Conservation (phyloP, 2,113 vertebrate species). For the Pavo muticus region DNA sequence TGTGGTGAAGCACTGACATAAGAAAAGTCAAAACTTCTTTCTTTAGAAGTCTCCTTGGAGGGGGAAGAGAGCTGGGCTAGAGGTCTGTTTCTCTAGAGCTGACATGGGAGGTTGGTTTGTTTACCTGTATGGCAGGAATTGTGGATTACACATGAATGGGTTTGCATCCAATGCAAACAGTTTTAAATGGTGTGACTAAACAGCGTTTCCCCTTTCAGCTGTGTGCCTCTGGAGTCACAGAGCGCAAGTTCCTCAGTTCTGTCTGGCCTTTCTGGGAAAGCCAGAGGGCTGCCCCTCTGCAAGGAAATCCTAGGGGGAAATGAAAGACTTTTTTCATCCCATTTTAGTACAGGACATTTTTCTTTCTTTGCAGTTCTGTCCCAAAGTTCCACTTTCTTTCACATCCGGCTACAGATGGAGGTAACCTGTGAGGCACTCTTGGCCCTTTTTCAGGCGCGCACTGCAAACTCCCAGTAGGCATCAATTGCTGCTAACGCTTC, state of each 20-base stretch:
- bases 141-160: constrained; percentile 1
- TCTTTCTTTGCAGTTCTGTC: neutral
- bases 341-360: neutral
- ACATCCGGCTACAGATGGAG: neutral
- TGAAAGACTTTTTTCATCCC: neutral
- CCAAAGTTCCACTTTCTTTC: neutral
- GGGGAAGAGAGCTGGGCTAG: neutral
- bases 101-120: neutral
- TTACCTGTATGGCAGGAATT: neutral
- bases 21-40: neutral
- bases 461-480: neutral
- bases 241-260: constrained; percentile 11
- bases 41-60: neutral
- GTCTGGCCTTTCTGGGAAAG: constrained; percentile 25
- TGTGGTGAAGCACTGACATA: neutral
- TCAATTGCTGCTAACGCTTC: neutral
- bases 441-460: neutral
- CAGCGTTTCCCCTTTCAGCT: constrained; percentile 16
- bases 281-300: constrained; percentile 8
- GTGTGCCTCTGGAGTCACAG: constrained; percentile 18
- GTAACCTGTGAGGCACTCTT: neutral
- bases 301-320: constrained; percentile 38
- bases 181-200: constrained; percentile 32
- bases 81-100: neutral
- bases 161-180: neutral